Evolutionary conservation across 2,113 vertebrate species (phyloP).

Genomic region (Actinemys pallida): DNA sequence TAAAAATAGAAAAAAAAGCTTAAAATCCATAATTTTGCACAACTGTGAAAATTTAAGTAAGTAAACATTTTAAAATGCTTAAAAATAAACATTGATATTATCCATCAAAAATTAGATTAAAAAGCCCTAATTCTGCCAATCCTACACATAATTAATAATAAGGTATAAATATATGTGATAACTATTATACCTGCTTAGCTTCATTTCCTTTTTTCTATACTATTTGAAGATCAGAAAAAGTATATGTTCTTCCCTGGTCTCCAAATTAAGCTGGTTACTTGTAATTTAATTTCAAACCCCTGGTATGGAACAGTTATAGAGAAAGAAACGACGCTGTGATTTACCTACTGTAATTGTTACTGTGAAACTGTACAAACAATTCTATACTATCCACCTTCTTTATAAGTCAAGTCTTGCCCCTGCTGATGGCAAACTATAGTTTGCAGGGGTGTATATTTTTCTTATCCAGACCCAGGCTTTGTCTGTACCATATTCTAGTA

Average conservation of each 20-base stretch:
- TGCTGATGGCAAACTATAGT: neutral
- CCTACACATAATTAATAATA: neutral
- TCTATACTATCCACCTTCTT: neutral
- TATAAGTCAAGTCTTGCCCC: neutral
- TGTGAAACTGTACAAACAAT: neutral
- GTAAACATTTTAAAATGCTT: neutral
- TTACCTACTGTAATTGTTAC: neutral
- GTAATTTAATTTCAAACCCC: neutral
- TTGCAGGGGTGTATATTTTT: neutral
- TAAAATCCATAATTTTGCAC: neutral
- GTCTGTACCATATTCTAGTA: neutral
- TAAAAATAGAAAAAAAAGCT: neutral
- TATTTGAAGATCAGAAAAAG: neutral
- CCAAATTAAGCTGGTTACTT: neutral
- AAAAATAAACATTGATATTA: neutral
- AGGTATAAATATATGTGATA: neutral
- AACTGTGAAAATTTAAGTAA: neutral
- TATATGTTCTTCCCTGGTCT: neutral
- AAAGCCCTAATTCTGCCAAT: neutral
- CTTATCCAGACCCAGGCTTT: neutral
- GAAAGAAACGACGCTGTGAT: neutral
- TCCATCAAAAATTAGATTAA: neutral
- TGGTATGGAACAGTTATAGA: neutral
- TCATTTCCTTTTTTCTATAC: neutral
- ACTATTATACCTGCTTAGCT: neutral